Base-by-base conservation (phyloP, 1,140 invertebrate genomes). In the Drosophila miranda region DNA sequence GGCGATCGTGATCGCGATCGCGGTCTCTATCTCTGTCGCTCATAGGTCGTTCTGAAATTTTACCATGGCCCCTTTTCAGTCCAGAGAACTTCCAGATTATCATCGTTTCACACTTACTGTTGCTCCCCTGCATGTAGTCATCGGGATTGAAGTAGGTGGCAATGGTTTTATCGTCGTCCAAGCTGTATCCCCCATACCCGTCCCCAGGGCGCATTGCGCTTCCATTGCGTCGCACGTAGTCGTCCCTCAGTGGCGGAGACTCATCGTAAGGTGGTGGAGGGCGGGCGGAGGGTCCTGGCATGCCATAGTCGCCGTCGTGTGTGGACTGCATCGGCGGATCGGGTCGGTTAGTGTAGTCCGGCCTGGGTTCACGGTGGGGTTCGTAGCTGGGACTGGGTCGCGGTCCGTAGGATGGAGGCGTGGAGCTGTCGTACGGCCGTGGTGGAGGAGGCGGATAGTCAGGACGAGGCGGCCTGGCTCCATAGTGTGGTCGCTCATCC, bases 101-200 rank as follows among this genome's bases (percentile, higher is more conserved):
- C 34, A 38, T 21, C 11, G 23, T 3, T 2, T 19, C 13, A 21
- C 2, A 55, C 81, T 86, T 52, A 84, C 81, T 70, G 51, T 70
- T 69, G 26, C 68, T 58, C 34, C 34, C 34, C 11, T 82, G 62
- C 57, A 89, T 59, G 19, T 90, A 91, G n/a, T 91, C 90, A 38
- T 87, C 87, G 3, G 90, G 90, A 77, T 91, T 91, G 30, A 91
- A 91, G 41, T 80, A 91, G 2, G 90, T 91, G 13, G 87, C 67
- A n/a, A 91, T 91, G 7, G 81, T 82, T 21, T 90, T 90, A 41
- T 90, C 89, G 45, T 90, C 89, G n/a, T 88, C 78, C 3, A 38
- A 3, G 11, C 34, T 38, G 26, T 89, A 89, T 14, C 60, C 55
- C 1, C 62, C 68, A 44, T 84, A 90, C 0, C 73, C 72, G 45